These are phyloP conservation scores for Leptodactylus fallax DNA, from an alignment of 2,797 vertebrate genomes.

Conservation along the genomic window DNA sequence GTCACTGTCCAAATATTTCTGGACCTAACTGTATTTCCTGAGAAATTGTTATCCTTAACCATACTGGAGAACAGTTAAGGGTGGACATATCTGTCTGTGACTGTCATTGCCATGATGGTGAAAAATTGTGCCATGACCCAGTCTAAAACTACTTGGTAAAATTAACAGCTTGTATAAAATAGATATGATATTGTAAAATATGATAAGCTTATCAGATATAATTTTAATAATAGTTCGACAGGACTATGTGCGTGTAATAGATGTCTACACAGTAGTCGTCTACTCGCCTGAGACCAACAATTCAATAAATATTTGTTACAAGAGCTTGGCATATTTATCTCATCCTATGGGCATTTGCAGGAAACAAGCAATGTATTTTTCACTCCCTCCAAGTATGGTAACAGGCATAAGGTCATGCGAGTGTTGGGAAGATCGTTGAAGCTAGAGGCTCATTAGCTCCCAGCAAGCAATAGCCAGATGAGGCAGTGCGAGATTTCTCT, in stretches of 20 bases:
- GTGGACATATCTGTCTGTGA: too few relatives aligned
- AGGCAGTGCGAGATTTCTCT: slow-evolving; percentile 78
- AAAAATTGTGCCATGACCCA: background rate
- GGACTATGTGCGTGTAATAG: background rate
- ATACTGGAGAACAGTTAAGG: too few relatives aligned
- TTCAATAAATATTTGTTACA: background rate
- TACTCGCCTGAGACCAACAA: background rate
- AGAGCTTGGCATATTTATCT: slow-evolving; percentile 69
- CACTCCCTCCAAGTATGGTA: slow-evolving; percentile 77
- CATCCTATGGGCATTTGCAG: slow-evolving; percentile 70
- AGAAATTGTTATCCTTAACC: too few relatives aligned
- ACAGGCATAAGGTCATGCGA: slow-evolving; percentile 79
- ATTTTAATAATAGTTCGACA: background rate
- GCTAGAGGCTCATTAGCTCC: slow-evolving; percentile 80
- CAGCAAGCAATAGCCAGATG: slow-evolving; percentile 79
- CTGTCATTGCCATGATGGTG: background rate
- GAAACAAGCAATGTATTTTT: slow-evolving; percentile 73
- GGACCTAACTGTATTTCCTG: too few relatives aligned
- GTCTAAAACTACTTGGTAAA: background rate
- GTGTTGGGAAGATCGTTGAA: slow-evolving; percentile 78
- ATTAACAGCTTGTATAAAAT: background rate
- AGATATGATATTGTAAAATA: background rate
- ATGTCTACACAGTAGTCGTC: background rate
- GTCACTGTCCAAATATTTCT: too few relatives aligned
- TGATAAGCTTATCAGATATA: too few relatives aligned